Conservation (phyloP, 2,113 vertebrate genomes). For the Acrocephalus arundinaceus region DNA sequence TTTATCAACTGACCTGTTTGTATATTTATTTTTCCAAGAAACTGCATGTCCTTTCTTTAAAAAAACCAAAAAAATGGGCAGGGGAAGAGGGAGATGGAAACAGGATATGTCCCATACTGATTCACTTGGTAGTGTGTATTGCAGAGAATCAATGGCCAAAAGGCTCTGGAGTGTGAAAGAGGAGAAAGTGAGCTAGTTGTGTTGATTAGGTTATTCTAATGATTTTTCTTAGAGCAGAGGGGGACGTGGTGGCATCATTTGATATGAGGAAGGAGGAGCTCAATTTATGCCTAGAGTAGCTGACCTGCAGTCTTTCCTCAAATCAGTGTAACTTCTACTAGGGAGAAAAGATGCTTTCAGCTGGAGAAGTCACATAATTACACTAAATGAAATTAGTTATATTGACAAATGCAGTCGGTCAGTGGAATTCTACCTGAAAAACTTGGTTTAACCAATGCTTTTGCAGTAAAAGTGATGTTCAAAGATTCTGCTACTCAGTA, state of each 20-base stretch:
- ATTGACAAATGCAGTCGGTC: neutral
- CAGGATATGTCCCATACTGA: neutral
- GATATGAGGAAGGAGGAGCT: neutral
- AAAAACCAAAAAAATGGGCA: neutral
- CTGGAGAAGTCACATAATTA: neutral
- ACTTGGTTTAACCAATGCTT: neutral
- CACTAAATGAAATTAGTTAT: neutral
- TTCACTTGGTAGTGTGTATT: neutral
- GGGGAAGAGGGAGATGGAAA: neutral
- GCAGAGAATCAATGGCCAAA: neutral
- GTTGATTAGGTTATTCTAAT: neutral
- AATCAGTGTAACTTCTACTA: neutral
- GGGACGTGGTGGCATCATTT: neutral
- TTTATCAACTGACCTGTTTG: neutral
- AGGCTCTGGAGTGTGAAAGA: neutral
- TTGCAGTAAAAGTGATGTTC: neutral
- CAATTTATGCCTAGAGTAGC: neutral
- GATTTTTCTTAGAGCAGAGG: neutral
- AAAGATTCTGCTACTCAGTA: neutral
- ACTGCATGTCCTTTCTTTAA: neutral
- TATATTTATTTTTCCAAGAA: neutral
- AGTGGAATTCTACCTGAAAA: neutral
- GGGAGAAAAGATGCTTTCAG: neutral
- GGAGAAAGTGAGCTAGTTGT: neutral
- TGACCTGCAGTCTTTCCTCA: neutral